A percentile compares a stretch with the other conserved stretches of the same genome.
phyloP scores from a whole-genome alignment of 2,888 invertebrate genomes.

The Polydrusus cervinus region DNA sequence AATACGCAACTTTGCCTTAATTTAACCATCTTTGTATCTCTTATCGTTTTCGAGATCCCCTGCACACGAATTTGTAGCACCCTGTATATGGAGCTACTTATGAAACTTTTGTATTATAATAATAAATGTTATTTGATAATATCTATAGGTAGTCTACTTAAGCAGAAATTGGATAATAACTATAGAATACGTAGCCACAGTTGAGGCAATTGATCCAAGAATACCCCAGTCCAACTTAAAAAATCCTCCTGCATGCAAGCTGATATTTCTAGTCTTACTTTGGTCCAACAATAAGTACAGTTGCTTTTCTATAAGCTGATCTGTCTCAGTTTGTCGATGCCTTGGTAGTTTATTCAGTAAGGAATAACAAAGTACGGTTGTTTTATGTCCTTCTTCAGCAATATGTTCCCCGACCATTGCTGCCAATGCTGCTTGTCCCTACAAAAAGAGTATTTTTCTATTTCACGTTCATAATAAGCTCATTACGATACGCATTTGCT shows the following conservation, averaged over 20 bases:
- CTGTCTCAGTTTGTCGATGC: slow-evolving; percentile 6
- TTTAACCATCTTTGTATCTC: too few species aligned
- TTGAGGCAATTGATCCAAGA: slow-evolving; percentile 47
- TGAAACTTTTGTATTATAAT: too few species aligned
- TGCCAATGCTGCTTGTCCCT: slow-evolving; percentile 44
- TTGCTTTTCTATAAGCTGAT: slow-evolving; percentile 29
- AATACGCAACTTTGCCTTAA: too few species aligned
- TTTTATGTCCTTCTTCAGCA: slow-evolving; percentile 39
- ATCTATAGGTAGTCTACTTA: slow-evolving; percentile 23
- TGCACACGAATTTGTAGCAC: too few species aligned
- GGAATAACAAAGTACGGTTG: slow-evolving; percentile 39
- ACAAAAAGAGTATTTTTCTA: slow-evolving; percentile 27
- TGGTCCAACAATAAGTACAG: slow-evolving; percentile 45
- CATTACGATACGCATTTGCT: too few species aligned
- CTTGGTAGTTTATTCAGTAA: slow-evolving; percentile 42
- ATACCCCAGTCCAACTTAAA: slow-evolving; percentile 51
- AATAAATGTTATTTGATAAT: too few species aligned
- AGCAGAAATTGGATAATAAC: slow-evolving; percentile 51
- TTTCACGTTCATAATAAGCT: too few species aligned
- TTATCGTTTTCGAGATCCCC: too few species aligned
- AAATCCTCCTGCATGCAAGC: slow-evolving; percentile 53
- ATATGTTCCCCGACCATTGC: slow-evolving; percentile 48
- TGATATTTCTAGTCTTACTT: slow-evolving; percentile 41
- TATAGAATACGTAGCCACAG: slow-evolving; percentile 50
- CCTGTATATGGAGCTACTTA: too few species aligned